phyloP scores from a whole-genome alignment of 2,888 invertebrate genomes.

The Tetranychus truncatus region DNA sequence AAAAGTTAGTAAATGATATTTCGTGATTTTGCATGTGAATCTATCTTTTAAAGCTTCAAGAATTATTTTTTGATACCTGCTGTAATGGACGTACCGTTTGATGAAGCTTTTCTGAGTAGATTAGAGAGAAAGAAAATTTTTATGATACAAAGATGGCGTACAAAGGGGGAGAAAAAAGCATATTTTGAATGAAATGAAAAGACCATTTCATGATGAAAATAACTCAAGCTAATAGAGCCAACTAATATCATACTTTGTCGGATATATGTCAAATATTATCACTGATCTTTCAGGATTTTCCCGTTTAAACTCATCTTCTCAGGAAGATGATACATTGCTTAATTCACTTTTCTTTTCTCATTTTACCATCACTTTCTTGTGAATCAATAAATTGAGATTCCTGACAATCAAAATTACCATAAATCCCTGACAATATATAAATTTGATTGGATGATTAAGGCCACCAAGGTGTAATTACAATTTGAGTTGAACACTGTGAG shows the following conservation, averaged over 20 bases:
- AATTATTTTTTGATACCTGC: not conserved
- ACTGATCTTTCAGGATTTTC: not conserved
- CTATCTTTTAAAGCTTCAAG: not conserved
- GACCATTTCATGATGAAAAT: not conserved
- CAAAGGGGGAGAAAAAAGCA: not conserved
- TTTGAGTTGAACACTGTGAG: not conserved
- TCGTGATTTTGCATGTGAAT: not conserved
- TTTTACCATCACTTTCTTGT: not conserved
- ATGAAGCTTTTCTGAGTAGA: not conserved
- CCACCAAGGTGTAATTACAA: not conserved
- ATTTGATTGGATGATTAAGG: not conserved
- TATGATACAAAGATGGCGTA: not conserved
- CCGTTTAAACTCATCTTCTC: not conserved
- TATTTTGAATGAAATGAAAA: not conserved
- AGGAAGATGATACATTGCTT: not conserved
- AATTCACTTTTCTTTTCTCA: not conserved
- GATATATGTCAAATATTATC: constrained; percentile 1
- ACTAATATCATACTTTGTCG: not conserved
- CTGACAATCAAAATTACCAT: not conserved
- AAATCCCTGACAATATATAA: not conserved
- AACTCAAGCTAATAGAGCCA: not conserved
- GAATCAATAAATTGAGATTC: not conserved
- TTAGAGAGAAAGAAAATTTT: not conserved
- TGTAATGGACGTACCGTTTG: not conserved
- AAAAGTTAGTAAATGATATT: not conserved